Evolutionary conservation across 2,113 vertebrate species (phyloP), one percentile per base, ranked within the genome.

Genomic region (Solea solea): DNA sequence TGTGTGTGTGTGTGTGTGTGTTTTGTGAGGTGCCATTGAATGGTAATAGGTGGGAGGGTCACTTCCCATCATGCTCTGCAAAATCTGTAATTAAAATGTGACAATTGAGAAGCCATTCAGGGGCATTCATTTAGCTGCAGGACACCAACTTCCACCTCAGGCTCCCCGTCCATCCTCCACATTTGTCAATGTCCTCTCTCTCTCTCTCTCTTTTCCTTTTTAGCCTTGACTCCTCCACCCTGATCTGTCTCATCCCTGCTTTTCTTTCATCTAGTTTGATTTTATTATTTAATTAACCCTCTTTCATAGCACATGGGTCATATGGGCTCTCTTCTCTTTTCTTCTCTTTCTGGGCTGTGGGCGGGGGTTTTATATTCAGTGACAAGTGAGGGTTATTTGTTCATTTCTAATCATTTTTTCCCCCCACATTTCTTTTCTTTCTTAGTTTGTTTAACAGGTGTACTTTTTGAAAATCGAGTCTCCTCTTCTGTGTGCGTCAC

Each of bases 101-200:
- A 57, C 72, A 73, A 69, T 69, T 59, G 53, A 91, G 83, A 89
- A 88, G 83, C 80, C 53, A 28, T 64, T 72, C 21, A 5, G 78
- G 92, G 87, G 91, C 87, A 90, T 85, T 92, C 92, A 94, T 95
- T 94, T 95, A 91, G 89, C 78, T 81, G 80, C 82, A 70, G 46
- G 46, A 42, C 61, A 54, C 80, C 74, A 34, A 88, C 92, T 93
- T 95, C 92, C 92, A 89, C 60, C 46, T 72, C 46, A 16, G 53
- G 69, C 69, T 6, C 64, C 82, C 88, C 79, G 6, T 73, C 56
- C 44, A 7, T 59, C 34, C 50, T 62, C 45, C 65, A 14, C 8
- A 44, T 50, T 9, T 8, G 53, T 14, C 34, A 16, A 55, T 49
- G 57, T 57, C n/a, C 8, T 0, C 21, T 28, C 52, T 52, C 40